Conservation (phyloP, 2,888 invertebrate species). For the Drosophila aldrichi region DNA sequence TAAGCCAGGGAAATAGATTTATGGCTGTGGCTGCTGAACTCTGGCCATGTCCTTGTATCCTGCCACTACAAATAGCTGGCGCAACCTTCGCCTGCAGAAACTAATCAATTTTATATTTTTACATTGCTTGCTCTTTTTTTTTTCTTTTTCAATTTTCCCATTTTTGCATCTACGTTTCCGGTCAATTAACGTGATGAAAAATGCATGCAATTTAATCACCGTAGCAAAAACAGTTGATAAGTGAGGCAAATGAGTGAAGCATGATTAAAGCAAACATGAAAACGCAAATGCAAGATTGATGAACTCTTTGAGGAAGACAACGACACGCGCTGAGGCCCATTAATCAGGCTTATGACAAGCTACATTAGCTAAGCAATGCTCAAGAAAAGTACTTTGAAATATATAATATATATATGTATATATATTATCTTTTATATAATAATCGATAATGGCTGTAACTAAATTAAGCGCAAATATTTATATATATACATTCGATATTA, state of each 20-base stretch:
- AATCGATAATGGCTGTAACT: not conserved
- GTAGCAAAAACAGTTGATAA: not conserved
- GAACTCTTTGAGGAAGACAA: not conserved
- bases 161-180: conserved; percentile 50
- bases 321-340: not conserved
- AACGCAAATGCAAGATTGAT: no score
- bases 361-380: not conserved
- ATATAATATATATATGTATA: no score
- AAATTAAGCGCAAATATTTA: no score
- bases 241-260: not conserved
- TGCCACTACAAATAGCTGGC: conserved; percentile 20
- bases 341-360: not conserved
- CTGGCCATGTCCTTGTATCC: conserved; percentile 9
- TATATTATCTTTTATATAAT: not conserved
- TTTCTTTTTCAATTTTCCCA: not conserved
- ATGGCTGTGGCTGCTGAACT: conserved; percentile 24
- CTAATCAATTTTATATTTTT: conserved; percentile 37
- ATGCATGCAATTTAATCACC: conserved; percentile 44
- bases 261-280: not conserved
- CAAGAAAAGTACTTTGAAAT: not conserved
- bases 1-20: conserved; percentile 49
- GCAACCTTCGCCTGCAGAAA: conserved; percentile 24
- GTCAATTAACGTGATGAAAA: conserved; percentile 58
- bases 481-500: not conserved
- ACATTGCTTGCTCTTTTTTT: not conserved